A percentile compares a stretch with the other conserved stretches of the same genome.
phyloP scores from a whole-genome alignment of 2,888 invertebrate genomes.

The Anoplius nigerrimus region DNA sequence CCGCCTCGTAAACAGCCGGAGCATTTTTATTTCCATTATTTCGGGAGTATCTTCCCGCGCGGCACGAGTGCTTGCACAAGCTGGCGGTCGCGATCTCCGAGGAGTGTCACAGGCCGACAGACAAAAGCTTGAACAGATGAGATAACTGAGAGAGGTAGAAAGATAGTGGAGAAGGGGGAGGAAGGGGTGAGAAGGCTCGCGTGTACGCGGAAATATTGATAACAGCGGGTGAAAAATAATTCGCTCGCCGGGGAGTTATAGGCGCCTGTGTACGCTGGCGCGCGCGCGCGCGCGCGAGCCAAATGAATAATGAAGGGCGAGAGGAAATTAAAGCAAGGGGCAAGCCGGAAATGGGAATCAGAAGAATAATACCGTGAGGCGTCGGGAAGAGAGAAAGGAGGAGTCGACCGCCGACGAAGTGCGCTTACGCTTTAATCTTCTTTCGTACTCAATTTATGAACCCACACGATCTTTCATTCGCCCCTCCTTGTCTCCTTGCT shows the following conservation, averaged over 20 bases:
- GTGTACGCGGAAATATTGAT: too few relatives aligned
- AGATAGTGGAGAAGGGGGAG: not conserved
- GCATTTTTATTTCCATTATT: conserved; percentile 57
- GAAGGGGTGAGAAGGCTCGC: too few relatives aligned
- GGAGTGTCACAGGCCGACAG: conserved; percentile 8
- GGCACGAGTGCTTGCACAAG: not conserved
- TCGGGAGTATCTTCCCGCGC: conserved; percentile 43
- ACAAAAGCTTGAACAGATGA: conserved; percentile 1
- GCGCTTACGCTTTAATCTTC: conserved; percentile 45
- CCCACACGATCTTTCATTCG: conserved; percentile 6
- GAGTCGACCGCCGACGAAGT: conserved; percentile 9
- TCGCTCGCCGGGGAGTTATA: too few relatives aligned
- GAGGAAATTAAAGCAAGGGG: too few relatives aligned
- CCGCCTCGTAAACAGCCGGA: conserved; percentile 42
- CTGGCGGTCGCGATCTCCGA: conserved; percentile 1
- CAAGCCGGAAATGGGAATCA: too few relatives aligned
- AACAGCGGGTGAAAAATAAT: too few relatives aligned
- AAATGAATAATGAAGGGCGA: too few relatives aligned
- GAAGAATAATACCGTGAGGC: conserved; percentile 1
- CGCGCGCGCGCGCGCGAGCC: too few relatives aligned
- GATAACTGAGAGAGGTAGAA: not conserved
- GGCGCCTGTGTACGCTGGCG: too few relatives aligned
- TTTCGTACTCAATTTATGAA: conserved; percentile 37
- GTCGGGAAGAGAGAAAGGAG: conserved; percentile 3
- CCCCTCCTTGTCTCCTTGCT: too few relatives aligned